Base-by-base conservation (phyloP, 2,797 vertebrate genomes). In the Borostomias antarcticus region DNA sequence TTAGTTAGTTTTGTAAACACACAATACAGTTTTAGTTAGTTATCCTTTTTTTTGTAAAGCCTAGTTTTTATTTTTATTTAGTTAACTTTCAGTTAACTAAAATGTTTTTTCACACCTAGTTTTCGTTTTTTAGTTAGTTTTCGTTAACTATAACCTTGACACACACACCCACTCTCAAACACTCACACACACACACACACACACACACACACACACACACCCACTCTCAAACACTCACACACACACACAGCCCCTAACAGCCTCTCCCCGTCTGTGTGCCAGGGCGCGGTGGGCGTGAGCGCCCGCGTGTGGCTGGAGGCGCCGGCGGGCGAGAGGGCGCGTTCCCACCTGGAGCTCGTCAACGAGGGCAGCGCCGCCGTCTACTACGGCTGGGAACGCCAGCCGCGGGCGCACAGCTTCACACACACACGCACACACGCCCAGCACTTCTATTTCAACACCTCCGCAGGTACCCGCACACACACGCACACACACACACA, bases 331-430 rank as follows among this genome's bases (percentile, higher is more conserved):
- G 90, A 95, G 75, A 88, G 72, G 58, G 91, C 87, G 0, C 84
- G 82, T 25, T 94, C 94, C 4, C 73, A 82, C 61, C 76, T 99
- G 76, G 88, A 87, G 0, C 85, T 97, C 61, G 87, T 74, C 73
- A 98, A 97, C 2, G 91, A 95, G 4, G 97, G 97, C 78, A 94
- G 85, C 9, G 86, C 93, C 0, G 92, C 89, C 54, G 72, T 98
- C 76, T 95, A 93, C 91, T 98, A 94, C 5, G 80, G 88, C 82
- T 99, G 97, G 97, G 83, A 93, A 80, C 90, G 90, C 74, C 80
- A 88, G 54, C 77, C 85, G 3, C 64, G 72, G 30, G 70, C 56
- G 0, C 82, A 77, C 68, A 82, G 75, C 69, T 92, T 94, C 70
- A 73, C 86, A 21, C 75, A 89, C 60, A 73, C 75, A 37, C 65